Conservation (phyloP, 2,888 invertebrate species). For the Sarcophaga rosellei region DNA sequence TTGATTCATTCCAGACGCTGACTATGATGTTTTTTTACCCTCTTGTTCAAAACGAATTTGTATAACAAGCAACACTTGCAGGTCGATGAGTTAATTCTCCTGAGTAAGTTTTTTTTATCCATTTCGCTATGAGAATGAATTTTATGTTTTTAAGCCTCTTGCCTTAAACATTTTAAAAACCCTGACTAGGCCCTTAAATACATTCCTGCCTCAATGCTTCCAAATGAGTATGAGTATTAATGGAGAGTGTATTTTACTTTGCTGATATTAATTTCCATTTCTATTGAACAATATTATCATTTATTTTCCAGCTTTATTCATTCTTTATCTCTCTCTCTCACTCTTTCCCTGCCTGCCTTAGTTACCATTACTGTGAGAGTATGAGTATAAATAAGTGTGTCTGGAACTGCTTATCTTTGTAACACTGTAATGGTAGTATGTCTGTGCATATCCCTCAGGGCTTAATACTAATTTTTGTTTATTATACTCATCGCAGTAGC, state of each 20-base stretch:
- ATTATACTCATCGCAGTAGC: background rate
- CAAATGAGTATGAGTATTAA: background rate
- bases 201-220: too few species aligned
- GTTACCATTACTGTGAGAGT: background rate
- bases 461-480: constrained; percentile 56
- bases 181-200: too few species aligned
- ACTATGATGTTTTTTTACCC: too few species aligned
- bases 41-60: too few species aligned
- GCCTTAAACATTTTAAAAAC: too few species aligned
- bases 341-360: background rate
- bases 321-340: background rate
- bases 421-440: background rate
- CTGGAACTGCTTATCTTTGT: background rate
- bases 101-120: too few species aligned
- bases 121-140: too few species aligned
- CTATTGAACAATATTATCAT: constrained; percentile 39
- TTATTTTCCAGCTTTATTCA: background rate
- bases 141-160: too few species aligned
- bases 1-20: too few species aligned
- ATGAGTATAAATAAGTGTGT: background rate
- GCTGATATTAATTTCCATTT: constrained; percentile 32
- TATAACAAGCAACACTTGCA: too few species aligned
- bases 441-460: constrained; percentile 27
- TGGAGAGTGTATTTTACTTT: background rate
- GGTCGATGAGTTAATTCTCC: too few species aligned